These are phyloP conservation scores for Ageneiosus marmoratus DNA, from an alignment of 2,113 vertebrate genomes.

Conservation along the genomic window DNA sequence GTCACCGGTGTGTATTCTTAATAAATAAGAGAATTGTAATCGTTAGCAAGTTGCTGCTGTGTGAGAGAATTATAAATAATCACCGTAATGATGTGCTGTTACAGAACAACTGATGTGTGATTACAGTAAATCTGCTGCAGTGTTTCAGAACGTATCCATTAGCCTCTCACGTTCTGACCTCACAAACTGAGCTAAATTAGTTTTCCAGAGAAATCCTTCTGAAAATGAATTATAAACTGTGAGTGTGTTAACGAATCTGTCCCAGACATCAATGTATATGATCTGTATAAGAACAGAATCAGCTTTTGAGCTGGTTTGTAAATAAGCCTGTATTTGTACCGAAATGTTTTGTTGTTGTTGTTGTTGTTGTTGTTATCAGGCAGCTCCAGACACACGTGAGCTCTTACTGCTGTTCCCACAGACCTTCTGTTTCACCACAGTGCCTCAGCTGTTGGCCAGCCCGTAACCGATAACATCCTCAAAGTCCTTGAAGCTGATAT, in stretches of 20 bases:
- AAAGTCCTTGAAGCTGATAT: constrained; percentile 80
- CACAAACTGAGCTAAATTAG: neutral
- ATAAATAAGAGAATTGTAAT: no score
- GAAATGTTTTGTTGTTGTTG: neutral
- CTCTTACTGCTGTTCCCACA: neutral
- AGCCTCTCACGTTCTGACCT: no score
- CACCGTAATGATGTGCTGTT: no score
- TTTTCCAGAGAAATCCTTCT: neutral
- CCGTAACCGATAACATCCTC: constrained; percentile 70
- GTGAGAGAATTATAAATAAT: no score
- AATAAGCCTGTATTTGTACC: neutral
- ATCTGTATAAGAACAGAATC: neutral
- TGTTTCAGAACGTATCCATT: neutral
- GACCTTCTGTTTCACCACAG: neutral
- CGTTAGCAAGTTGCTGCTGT: no score
- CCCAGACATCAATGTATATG: neutral
- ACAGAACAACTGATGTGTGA: no score
- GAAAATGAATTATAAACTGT: neutral
- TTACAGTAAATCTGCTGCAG: no score
- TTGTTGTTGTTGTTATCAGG: neutral
- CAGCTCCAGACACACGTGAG: neutral
- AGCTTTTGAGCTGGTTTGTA: neutral
- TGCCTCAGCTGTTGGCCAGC: constrained; percentile 56
- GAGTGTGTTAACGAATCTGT: neutral
- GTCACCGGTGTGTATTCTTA: neutral